Evolutionary conservation across 2,888 invertebrate genomes (phyloP).

Genomic region (Latrodectus hesperus): DNA sequence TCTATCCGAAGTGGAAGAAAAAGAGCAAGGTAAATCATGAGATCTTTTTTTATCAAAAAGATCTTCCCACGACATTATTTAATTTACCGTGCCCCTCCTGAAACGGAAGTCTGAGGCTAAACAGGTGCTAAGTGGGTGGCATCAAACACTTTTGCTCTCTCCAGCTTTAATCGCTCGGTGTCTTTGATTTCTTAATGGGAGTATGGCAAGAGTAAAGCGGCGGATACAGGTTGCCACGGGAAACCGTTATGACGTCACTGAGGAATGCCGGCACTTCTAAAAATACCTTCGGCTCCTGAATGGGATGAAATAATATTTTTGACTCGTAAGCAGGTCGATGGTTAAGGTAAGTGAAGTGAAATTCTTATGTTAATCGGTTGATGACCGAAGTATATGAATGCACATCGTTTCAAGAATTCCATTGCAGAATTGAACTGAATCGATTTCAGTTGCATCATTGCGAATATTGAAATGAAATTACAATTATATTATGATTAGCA

Average conservation of each 20-base stretch:
- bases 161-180: conserved; percentile 43
- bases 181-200: conserved; percentile 62
- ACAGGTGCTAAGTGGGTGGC: conserved; percentile 24
- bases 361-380: background rate
- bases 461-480: too few relatives aligned
- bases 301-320: conserved; percentile 63
- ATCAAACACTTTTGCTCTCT: conserved; percentile 19
- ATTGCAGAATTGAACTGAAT: background rate
- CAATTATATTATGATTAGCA: too few relatives aligned
- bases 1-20: too few relatives aligned
- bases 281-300: conserved; percentile 56
- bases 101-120: conserved; percentile 16
- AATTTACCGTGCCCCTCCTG: conserved; percentile 21
- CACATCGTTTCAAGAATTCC: too few relatives aligned
- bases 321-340: conserved; percentile 54
- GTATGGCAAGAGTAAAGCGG: conserved; percentile 24
- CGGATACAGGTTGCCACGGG: conserved; percentile 63
- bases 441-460: too few relatives aligned
- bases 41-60: background rate
- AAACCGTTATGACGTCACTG: conserved; percentile 66
- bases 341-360: background rate
- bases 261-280: conserved; percentile 58
- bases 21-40: too few relatives aligned
- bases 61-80: conserved; percentile 6
- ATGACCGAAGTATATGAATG: too few relatives aligned